Percentiles rank a stretch among this genome's conserved stretches.
Conservation (phyloP, 53 echinoderm and acorn worm genomes). For the Astropecten irregularis region DNA sequence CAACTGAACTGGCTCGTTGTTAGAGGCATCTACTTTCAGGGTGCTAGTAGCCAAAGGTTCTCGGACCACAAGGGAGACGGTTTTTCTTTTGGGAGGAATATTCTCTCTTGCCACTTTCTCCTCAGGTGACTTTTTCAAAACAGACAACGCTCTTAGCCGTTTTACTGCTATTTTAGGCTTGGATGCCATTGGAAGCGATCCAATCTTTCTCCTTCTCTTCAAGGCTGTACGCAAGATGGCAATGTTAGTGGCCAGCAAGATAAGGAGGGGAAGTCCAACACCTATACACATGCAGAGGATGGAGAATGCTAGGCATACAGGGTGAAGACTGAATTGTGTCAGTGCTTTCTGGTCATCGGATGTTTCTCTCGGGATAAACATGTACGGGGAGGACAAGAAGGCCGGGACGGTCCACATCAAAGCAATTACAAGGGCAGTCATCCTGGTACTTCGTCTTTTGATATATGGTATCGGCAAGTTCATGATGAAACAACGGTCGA, state of each 20-base stretch:
- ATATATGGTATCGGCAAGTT: background rate
- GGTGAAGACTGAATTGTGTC: background rate
- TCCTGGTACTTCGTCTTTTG: background rate
- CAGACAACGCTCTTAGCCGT: too few species aligned
- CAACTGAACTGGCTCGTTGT: too few species aligned
- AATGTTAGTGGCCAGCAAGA: background rate
- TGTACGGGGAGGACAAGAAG: background rate
- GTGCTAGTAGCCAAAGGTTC: too few species aligned
- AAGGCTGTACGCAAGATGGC: background rate
- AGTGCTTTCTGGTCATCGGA: background rate
- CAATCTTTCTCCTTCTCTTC: constrained; percentile 13
- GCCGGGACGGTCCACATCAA: background rate
- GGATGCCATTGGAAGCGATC: background rate
- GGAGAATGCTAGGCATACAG: background rate
- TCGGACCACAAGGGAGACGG: too few species aligned
- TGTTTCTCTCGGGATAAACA: background rate
- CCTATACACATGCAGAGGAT: background rate
- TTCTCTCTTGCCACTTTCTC: too few species aligned
- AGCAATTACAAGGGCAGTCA: background rate
- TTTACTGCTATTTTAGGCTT: too few species aligned
- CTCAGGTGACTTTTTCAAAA: too few species aligned
- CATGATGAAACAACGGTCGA: constrained; percentile 1
- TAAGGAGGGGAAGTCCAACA: constrained; percentile 1
- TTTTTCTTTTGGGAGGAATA: too few species aligned
- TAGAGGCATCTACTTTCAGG: too few species aligned